A percentile compares a stretch with the other conserved stretches of the same genome.
Evolutionary conservation across 1,140 invertebrate genomes (phyloP).

Genomic region (Periplaneta americana): DNA sequence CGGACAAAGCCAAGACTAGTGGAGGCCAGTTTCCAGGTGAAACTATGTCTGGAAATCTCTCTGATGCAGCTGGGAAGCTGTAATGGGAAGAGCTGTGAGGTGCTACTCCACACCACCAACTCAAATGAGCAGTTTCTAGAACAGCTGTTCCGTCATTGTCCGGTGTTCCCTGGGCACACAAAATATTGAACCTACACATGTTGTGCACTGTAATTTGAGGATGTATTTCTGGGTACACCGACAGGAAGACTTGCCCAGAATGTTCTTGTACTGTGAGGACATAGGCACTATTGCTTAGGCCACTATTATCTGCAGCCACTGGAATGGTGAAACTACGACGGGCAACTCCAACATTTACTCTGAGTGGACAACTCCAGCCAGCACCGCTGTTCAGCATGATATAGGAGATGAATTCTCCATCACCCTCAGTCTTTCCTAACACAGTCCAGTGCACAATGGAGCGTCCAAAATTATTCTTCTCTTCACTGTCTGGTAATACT

Average conservation of each 20-base stretch:
- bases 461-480: slow-evolving; percentile 1
- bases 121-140: neutral
- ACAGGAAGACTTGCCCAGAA: slow-evolving; percentile 44
- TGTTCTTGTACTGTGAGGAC: slow-evolving; percentile 14
- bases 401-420: slow-evolving; percentile 15
- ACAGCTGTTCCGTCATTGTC: slow-evolving; percentile 3
- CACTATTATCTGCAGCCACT: slow-evolving; percentile 21
- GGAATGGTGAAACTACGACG: slow-evolving; percentile 15
- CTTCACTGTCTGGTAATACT: neutral
- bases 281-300: slow-evolving; percentile 32
- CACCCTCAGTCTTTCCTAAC: slow-evolving; percentile 16
- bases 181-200: slow-evolving; percentile 36
- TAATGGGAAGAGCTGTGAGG: neutral
- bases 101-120: slow-evolving; percentile 8
- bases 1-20: neutral
- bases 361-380: slow-evolving; percentile 20
- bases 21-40: neutral
- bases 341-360: neutral
- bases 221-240: slow-evolving; percentile 48
- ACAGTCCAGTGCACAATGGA: slow-evolving; percentile 21
- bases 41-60: neutral
- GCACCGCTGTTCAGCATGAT: slow-evolving; percentile 16
- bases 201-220: slow-evolving; percentile 52
- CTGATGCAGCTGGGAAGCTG: neutral
- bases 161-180: slow-evolving; percentile 30